A percentile compares a stretch with the other conserved stretches of the same genome.
These are phyloP conservation scores for Piezodorus guildinii DNA, from an alignment of 1,140 invertebrate genomes.

Conservation along the genomic window DNA sequence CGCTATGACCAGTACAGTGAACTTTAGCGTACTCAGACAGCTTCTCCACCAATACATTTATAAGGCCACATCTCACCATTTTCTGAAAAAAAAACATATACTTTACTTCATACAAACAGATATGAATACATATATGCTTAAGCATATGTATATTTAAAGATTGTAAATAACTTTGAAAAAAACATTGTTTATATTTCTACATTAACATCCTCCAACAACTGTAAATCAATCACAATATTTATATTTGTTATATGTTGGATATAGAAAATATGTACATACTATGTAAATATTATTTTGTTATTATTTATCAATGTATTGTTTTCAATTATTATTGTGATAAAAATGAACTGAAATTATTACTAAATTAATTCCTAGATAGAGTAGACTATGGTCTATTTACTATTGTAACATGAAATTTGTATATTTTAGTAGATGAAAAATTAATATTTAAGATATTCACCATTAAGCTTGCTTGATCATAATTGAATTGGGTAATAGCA, in stretches of 20 bases:
- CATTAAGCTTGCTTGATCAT: slow-evolving; percentile 20
- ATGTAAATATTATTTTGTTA: no score
- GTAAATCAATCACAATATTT: no score
- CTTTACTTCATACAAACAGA: background rate
- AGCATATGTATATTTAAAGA: no score
- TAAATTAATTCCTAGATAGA: no score
- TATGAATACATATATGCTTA: no score
- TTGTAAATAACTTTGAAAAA: background rate
- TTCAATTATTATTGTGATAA: no score
- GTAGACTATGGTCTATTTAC: no score
- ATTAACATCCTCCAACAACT: no score
- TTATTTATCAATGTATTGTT: no score
- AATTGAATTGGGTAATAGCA: slow-evolving; percentile 25
- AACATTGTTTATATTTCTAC: background rate
- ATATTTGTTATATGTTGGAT: no score
- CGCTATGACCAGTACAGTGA: slow-evolving; percentile 4
- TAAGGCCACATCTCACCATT: slow-evolving; percentile 14
- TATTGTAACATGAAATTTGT: background rate
- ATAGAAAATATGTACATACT: no score
- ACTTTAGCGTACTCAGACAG: slow-evolving; percentile 15
- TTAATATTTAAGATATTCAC: slow-evolving; percentile 8
- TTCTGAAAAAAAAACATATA: slow-evolving; percentile 19
- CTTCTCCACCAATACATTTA: slow-evolving; percentile 17
- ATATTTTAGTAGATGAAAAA: background rate
- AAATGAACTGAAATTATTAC: no score